Percentiles rank a stretch among this genome's conserved stretches.
These are phyloP conservation scores for Stenichneumon culpator DNA, from an alignment of 2,888 invertebrate species.

Conservation along the genomic window DNA sequence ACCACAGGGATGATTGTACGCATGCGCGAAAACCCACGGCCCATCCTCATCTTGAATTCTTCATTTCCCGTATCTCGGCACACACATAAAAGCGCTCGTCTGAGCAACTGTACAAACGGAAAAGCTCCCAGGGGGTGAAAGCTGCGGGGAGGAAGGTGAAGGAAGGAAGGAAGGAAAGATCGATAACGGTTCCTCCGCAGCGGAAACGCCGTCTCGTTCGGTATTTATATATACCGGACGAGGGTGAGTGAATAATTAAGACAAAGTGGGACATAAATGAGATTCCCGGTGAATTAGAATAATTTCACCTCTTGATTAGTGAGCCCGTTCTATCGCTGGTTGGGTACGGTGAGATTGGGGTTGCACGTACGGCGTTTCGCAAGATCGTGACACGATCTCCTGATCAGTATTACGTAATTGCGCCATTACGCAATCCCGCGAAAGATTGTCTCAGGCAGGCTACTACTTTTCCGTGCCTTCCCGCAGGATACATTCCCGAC, in stretches of 20 bases:
- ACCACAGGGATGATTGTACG: background rate
- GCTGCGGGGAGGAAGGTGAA: background rate
- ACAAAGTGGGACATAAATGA: constrained; percentile 15
- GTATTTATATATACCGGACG: constrained; percentile 1
- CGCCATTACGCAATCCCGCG: background rate
- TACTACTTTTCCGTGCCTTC: background rate
- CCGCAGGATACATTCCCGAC: background rate
- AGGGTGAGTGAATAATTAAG: constrained; percentile 17
- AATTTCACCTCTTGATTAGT: constrained; percentile 52
- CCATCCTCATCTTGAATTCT: background rate
- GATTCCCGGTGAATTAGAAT: constrained; percentile 41
- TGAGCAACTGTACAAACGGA: background rate
- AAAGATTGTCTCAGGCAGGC: constrained; percentile 1
- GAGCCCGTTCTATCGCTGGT: background rate
- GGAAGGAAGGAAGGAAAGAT: constrained; percentile 3
- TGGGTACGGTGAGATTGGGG: background rate
- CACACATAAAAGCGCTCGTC: background rate
- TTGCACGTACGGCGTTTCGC: constrained; percentile 36
- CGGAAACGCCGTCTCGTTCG: constrained; percentile 23
- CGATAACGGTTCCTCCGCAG: constrained; percentile 28
- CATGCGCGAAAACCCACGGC: background rate
- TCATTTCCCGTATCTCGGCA: background rate
- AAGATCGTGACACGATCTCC: constrained; percentile 39
- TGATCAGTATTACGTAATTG: constrained; percentile 8
- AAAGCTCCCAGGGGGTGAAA: constrained; percentile 6